Percentiles rank a stretch among this genome's conserved stretches.
Conservation (phyloP, 2,797 vertebrate genomes). For the Pteropus rufus region DNA sequence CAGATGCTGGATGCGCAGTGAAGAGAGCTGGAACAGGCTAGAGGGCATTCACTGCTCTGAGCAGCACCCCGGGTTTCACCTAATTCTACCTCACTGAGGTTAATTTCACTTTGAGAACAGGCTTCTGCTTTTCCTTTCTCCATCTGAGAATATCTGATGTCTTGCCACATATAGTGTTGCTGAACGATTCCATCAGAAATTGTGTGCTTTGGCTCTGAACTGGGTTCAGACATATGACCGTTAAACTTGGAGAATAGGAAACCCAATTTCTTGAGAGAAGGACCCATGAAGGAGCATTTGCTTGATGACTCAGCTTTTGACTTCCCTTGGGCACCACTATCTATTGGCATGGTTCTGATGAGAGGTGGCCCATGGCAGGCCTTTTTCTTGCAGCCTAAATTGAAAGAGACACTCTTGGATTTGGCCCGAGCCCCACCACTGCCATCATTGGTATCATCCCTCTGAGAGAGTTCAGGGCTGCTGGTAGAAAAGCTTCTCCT, state of each 20-base stretch:
- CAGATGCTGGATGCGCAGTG: conserved; percentile 96
- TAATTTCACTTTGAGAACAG: conserved; percentile 91
- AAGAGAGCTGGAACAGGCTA: conserved; percentile 92
- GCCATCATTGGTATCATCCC: conserved; percentile 85
- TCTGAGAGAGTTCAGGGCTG: conserved; percentile 88
- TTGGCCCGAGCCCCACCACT: conserved; percentile 86
- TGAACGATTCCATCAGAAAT: conserved; percentile 94
- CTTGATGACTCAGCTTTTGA: conserved; percentile 92
- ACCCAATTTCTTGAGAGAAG: conserved; percentile 93
- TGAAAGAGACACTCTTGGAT: conserved; percentile 88
- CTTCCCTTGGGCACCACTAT: conserved; percentile 83
- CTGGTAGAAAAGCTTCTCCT: conserved; percentile 93
- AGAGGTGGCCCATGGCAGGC: conserved; percentile 89
- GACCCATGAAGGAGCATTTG: conserved; percentile 87
- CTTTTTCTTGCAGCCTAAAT: conserved; percentile 83
- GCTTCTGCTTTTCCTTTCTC: conserved; percentile 84
- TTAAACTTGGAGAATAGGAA: conserved; percentile 94
- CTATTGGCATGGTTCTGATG: conserved; percentile 89
- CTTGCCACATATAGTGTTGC: conserved; percentile 90
- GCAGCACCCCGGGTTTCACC: conserved; percentile 80
- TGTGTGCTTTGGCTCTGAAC: conserved; percentile 90
- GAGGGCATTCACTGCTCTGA: conserved; percentile 88
- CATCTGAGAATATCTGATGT: conserved; percentile 88
- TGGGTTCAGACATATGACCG: conserved; percentile 86
- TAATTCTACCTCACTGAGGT: conserved; percentile 91